Conservation (phyloP, 2,888 invertebrate genomes). For the Drosophila acutilabella region DNA sequence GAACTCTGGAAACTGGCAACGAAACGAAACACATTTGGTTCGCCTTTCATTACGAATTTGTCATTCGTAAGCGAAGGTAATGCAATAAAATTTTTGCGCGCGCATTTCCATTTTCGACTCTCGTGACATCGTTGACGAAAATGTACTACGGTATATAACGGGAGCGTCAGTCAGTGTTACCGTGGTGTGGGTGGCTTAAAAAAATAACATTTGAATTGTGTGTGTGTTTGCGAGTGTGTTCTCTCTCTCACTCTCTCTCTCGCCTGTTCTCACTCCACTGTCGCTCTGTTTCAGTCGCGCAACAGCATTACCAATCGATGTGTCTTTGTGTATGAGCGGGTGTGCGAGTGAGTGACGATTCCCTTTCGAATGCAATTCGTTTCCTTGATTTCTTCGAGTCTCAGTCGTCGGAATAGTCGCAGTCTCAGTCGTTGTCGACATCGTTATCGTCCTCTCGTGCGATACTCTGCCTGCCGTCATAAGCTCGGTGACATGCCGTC, state of each 20-base stretch:
- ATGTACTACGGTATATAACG: slow-evolving; percentile 67
- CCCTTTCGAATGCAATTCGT: slow-evolving; percentile 80
- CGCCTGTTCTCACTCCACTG: not conserved
- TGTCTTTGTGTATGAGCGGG: slow-evolving; percentile 47
- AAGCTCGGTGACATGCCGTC: slow-evolving; percentile 83
- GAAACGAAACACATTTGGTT: slow-evolving; percentile 76
- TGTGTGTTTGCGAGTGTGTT: slow-evolving; percentile 21
- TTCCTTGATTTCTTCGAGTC: slow-evolving; percentile 79
- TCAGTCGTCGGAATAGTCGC: slow-evolving; percentile 27
- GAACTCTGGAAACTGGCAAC: slow-evolving; percentile 70
- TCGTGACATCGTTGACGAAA: slow-evolving; percentile 52
- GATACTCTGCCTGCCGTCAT: slow-evolving; percentile 48
- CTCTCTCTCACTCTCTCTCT: slow-evolving; percentile 25
- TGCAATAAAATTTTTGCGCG: slow-evolving; percentile 82
- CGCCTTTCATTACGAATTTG: slow-evolving; percentile 84
- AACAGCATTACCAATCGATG: slow-evolving; percentile 48
- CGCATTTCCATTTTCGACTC: slow-evolving; percentile 71
- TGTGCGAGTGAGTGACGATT: slow-evolving; percentile 73
- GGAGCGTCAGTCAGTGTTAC: slow-evolving; percentile 32
- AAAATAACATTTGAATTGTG: slow-evolving; percentile 65
- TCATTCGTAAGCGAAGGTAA: slow-evolving; percentile 85
- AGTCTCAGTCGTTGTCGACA: slow-evolving; percentile 20
- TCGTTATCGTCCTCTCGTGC: slow-evolving; percentile 48
- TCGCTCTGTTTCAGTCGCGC: slow-evolving; percentile 10
- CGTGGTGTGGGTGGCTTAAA: slow-evolving; percentile 70